Base-by-base conservation (phyloP, 2,797 vertebrate genomes). In the Channallabes apus region DNA sequence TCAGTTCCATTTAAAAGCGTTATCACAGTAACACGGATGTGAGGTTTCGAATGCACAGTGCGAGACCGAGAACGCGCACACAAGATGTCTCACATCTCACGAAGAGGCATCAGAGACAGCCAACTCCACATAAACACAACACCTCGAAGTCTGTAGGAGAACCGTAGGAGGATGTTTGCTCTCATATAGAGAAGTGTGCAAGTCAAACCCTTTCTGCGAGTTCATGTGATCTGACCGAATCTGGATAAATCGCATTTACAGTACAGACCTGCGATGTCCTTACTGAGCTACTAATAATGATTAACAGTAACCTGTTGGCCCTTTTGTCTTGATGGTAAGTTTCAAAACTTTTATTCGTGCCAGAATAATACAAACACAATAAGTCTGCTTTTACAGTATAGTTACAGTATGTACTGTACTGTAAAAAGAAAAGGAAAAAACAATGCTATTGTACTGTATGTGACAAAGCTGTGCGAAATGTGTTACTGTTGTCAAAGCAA, bases 1-100 rank as follows among this genome's bases (percentile, higher is more conserved):
- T 80, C 80, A 41, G 51, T 82, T 85, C 54, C 38, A 76, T 77
- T 88, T 89, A 65, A 61, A 77, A 78, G 68, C 46, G 73, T 88
- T 82, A 87, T 84, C 87, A 84, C 73, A 29, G 20, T 67, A 82
- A 87, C 80, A 87, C 1, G 18, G 54, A 64, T 73, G 46, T 79
- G 61, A 62, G 46, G 20, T 75, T 82, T 77, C 59, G 35, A 82
- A 65, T 18, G 22, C 11, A 35, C 59, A 41, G 80, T 56, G n/a
- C 72, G 61, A 80, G 73, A 77, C 27, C 2, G 9, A 59, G 73
- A 77, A 59, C 29, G 54, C 32, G 51, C 73, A 32, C 51, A 76
- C 17, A 11, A 58, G 29, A 22, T 11, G 41, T 51, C 32, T 80
- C 77, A 46, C 14, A 27, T 64, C 79, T 67, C 79, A 65, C 1